Conservation (phyloP, 2,797 vertebrate species). For the Cyprinodon diabolis region DNA sequence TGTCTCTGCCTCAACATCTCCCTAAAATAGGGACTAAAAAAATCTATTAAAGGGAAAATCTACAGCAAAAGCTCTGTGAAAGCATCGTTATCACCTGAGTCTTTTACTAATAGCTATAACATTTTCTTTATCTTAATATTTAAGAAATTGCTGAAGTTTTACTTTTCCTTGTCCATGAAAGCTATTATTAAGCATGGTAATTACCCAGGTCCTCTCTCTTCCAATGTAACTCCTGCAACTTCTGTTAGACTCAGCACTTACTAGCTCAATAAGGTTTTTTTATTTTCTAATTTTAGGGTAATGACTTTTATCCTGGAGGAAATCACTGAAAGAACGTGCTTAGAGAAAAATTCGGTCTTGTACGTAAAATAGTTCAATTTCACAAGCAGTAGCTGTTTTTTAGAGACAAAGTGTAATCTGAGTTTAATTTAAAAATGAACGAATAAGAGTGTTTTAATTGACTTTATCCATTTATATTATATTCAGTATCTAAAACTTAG, state of each 20-base stretch:
- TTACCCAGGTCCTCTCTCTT: slow-evolving; percentile 42
- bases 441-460: not conserved
- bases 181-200: slow-evolving; percentile 54
- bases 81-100: slow-evolving; percentile 11
- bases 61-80: slow-evolving; percentile 33
- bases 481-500: not conserved
- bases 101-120: slow-evolving; percentile 2
- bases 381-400: slow-evolving; percentile 18
- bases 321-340: slow-evolving; percentile 50
- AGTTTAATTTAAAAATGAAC: slow-evolving; percentile 13
- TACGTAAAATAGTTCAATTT: slow-evolving; percentile 29
- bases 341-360: slow-evolving; percentile 45
- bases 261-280: slow-evolving; percentile 48
- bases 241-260: slow-evolving; percentile 58
- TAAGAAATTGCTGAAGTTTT: slow-evolving; percentile 40
- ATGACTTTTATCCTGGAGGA: slow-evolving; percentile 51
- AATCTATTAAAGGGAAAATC: slow-evolving; percentile 42
- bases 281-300: slow-evolving; percentile 35
- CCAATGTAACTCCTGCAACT: slow-evolving; percentile 49
- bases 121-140: slow-evolving; percentile 15
- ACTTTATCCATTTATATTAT: not conserved
- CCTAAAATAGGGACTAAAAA: slow-evolving; percentile 43
- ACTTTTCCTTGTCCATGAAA: slow-evolving; percentile 39
- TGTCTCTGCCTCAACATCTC: slow-evolving; percentile 64
- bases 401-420: not conserved